These are phyloP conservation scores for Rhamnusium bicolor DNA, from an alignment of 2,888 invertebrate genomes.

Conservation along the genomic window DNA sequence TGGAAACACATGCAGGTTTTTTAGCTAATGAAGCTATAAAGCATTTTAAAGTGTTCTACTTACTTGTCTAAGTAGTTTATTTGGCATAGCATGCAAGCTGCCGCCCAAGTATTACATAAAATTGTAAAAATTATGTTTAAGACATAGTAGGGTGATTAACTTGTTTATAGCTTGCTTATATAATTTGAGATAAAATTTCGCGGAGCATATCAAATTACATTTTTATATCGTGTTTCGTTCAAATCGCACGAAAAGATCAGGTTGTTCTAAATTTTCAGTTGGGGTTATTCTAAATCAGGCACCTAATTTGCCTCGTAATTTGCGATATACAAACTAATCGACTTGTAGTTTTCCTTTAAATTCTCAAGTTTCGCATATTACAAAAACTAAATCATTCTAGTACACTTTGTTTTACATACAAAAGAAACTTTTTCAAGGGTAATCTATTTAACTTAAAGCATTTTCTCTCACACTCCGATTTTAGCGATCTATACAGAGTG, in stretches of 20 bases:
- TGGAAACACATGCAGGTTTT: too few relatives aligned
- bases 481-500: too few relatives aligned
- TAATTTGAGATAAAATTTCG: conserved; percentile 7
- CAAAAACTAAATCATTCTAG: too few relatives aligned
- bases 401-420: too few relatives aligned
- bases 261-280: neutral
- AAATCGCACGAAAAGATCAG: neutral
- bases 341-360: too few relatives aligned
- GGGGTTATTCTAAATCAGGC: neutral
- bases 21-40: too few relatives aligned
- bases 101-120: neutral
- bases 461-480: too few relatives aligned
- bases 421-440: too few relatives aligned
- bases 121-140: neutral
- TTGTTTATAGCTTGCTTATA: conserved; percentile 10
- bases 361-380: too few relatives aligned
- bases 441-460: too few relatives aligned
- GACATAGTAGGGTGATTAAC: neutral
- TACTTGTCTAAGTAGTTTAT: neutral
- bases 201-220: conserved; percentile 8
- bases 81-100: neutral
- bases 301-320: neutral
- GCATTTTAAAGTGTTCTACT: too few relatives aligned
- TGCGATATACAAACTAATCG: neutral
- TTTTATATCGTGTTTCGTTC: conserved; percentile 1